Evolutionary conservation across 1,140 invertebrate species (phyloP).

Genomic region (Lasioglossum albipes): DNA sequence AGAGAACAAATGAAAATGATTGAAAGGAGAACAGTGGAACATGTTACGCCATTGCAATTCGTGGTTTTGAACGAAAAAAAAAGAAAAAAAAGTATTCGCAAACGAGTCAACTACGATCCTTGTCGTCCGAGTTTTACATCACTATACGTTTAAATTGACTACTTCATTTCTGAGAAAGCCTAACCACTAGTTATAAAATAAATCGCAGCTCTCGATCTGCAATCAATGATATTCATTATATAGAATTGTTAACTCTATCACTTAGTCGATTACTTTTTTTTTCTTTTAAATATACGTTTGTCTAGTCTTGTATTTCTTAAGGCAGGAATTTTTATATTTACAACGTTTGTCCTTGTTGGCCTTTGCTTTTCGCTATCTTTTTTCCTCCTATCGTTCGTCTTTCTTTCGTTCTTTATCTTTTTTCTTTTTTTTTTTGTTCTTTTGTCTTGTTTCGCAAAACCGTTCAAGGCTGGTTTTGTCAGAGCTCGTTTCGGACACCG

Average conservation of each 20-base stretch:
- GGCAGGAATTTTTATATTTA: conserved; percentile 77
- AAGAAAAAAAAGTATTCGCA: conserved; percentile 21
- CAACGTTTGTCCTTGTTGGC: conserved; percentile 64
- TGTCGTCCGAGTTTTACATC: conserved; percentile 43
- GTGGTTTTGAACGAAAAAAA: not conserved
- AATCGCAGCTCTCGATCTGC: conserved; percentile 67
- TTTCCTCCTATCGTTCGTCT: not conserved
- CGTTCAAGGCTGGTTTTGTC: conserved; percentile 49
- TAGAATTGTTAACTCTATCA: conserved; percentile 62
- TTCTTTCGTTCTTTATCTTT: not conserved
- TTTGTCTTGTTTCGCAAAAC: conserved; percentile 41
- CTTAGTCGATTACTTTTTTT: conserved; percentile 54
- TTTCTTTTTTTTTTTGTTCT: conserved; percentile 22
- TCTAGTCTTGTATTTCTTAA: conserved; percentile 78
- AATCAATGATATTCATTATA: conserved; percentile 59
- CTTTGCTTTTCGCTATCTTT: conserved; percentile 33
- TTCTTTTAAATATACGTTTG: conserved; percentile 64
- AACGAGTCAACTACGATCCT: conserved; percentile 43
- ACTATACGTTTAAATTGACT: conserved; percentile 71
- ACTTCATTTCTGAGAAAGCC: conserved; percentile 63
- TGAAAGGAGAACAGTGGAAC: not conserved
- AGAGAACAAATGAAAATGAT: not conserved
- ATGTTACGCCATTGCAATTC: conserved; percentile 7
- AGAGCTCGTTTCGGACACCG: conserved; percentile 41
- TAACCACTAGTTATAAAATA: conserved; percentile 68